Evolutionary conservation across 2,888 invertebrate species (phyloP), one percentile per base, ranked within the genome.

Genomic region (Drosophila anomelani): DNA sequence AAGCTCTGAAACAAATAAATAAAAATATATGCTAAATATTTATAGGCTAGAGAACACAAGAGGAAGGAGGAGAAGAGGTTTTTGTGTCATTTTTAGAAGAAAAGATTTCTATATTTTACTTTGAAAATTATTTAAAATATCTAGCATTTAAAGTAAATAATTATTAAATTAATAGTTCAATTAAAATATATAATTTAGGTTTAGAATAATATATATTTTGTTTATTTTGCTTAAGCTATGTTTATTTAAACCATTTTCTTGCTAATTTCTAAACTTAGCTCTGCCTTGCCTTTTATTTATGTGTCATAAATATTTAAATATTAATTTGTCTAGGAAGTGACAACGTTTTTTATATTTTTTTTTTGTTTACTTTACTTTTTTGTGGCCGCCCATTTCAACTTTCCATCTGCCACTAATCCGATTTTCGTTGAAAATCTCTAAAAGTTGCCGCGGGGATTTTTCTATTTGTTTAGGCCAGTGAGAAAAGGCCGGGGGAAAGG

Each of bases 381-480:
- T 20, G 4, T 8, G 15, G 12, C 17, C 12, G 15, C 55, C 26
- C 59, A 29, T 38, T 56, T 59, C 55, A 59, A 39, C 56, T 55
- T 60, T 29, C 26, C 15, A 39, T 55, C 29, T 38, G 49, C 15
- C 23, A 4, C 34, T 44, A 51, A 34, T 54, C 51, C 38, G 34
- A 57, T 53, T 41, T n/a, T 5, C 26, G 34, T 38, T 46, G 32
- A 43, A 62, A 47, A 63, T 63, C 63, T 63, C 32, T 15, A 43
- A 62, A 47, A 39, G 47, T 61, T 32, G 41, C 9, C 47, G 51
- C 20, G 20, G 49, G 36, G 32, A 44, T 49, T 49, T 56, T 51
- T 17, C 57, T 71, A 66, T 71, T 70, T 79, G 64, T 44, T 73
- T 67, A 41, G 63, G 63, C 49, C 57, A 34, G 17, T 26, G 39